Conservation (phyloP, 2,888 invertebrate species). For the Acrobeloides nanus region DNA sequence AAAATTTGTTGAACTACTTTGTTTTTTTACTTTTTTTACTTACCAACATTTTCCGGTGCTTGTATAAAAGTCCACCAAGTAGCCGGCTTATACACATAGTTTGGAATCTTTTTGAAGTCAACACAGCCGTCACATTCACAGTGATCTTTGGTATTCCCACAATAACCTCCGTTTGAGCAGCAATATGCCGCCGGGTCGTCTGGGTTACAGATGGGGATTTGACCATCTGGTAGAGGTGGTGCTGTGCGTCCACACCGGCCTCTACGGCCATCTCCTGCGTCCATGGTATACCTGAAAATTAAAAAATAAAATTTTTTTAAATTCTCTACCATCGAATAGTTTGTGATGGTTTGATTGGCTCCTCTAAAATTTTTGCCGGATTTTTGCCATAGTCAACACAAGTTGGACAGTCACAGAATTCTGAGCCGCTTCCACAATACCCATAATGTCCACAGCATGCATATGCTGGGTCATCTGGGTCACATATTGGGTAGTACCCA, state of each 20-base stretch:
- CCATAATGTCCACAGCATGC: conserved; percentile 51
- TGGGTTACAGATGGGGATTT: conserved; percentile 41
- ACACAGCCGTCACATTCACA: conserved; percentile 47
- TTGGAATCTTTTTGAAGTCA: conserved; percentile 37
- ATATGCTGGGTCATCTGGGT: conserved; percentile 52
- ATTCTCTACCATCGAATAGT: conserved; percentile 12
- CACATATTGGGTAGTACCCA: conserved; percentile 52
- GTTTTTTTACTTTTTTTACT: conserved; percentile 1
- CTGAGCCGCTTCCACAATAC: conserved; percentile 49
- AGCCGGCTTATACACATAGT: conserved; percentile 28
- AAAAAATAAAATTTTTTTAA: not conserved
- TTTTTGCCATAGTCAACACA: conserved; percentile 47
- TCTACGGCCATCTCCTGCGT: conserved; percentile 40
- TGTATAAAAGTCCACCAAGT: conserved; percentile 46
- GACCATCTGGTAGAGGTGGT: conserved; percentile 27
- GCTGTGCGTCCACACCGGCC: conserved; percentile 41
- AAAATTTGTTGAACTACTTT: not conserved
- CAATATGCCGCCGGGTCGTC: conserved; percentile 39
- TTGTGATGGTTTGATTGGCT: conserved; percentile 36
- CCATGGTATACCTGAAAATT: conserved; percentile 35
- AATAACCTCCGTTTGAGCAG: conserved; percentile 45
- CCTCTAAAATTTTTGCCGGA: conserved; percentile 39
- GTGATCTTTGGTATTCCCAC: conserved; percentile 43
- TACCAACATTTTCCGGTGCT: conserved; percentile 39
- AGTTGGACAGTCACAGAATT: conserved; percentile 50